Percentiles rank a stretch among this genome's conserved stretches.
Conservation (phyloP, 2,113 vertebrate genomes). For the Triplophysa rosa region DNA sequence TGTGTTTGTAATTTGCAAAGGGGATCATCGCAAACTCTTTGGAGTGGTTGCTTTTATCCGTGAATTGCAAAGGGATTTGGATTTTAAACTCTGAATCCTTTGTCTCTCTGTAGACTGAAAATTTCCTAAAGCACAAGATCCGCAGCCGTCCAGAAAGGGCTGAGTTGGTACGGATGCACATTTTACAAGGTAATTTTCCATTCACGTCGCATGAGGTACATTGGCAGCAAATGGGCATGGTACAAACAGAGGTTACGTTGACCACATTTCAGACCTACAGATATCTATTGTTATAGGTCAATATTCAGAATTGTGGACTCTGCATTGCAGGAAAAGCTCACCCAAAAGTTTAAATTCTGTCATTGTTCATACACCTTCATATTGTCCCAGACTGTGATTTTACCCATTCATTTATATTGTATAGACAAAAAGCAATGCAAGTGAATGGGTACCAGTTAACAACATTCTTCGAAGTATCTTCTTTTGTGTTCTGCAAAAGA, state of each 20-base stretch:
- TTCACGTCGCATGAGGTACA: not conserved
- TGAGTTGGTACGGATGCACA: constrained; percentile 98
- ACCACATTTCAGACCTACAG: not conserved
- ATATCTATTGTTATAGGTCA: not conserved
- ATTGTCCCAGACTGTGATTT: no score
- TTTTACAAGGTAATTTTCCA: constrained; percentile 85
- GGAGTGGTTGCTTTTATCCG: constrained; percentile 1
- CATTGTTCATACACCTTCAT: not conserved
- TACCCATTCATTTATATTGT: no score
- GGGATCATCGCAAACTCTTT: not conserved
- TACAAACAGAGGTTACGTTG: not conserved
- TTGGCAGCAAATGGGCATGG: not conserved
- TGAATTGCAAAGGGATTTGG: not conserved
- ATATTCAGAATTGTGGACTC: not conserved
- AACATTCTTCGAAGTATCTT: no score
- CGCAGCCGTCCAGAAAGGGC: constrained; percentile 93
- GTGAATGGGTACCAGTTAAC: no score
- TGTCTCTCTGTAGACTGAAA: constrained; percentile 83
- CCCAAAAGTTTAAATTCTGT: not conserved
- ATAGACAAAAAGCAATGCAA: no score
- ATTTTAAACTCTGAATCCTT: constrained; percentile 25
- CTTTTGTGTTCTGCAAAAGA: no score
- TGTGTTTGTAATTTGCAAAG: constrained; percentile 28
- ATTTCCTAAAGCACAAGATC: constrained; percentile 98
- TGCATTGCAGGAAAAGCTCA: not conserved